These are phyloP conservation scores for Maconellicoccus hirsutus DNA, from an alignment of 1,140 invertebrate species.

Conservation along the genomic window DNA sequence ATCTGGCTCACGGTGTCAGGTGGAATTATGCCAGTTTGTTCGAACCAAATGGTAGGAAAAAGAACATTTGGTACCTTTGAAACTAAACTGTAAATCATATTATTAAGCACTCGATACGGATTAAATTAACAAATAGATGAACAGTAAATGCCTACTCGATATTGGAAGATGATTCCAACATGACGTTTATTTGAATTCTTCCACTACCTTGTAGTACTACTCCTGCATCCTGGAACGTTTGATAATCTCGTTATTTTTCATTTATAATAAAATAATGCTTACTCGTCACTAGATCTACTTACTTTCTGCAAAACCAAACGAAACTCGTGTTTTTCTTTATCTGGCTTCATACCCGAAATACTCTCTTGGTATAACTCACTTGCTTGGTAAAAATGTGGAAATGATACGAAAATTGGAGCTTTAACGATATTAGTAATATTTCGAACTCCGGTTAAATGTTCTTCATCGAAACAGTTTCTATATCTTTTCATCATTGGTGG, in stretches of 20 bases:
- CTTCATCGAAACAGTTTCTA: background rate
- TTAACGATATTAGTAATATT: slow-evolving; percentile 5
- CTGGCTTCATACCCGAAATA: slow-evolving; percentile 46
- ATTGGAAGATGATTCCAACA: slow-evolving; percentile 14
- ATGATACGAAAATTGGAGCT: slow-evolving; percentile 51
- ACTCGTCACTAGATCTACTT: slow-evolving; percentile 23
- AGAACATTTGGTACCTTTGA: background rate
- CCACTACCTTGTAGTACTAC: slow-evolving; percentile 8
- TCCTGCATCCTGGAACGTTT: background rate
- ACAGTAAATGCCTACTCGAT: background rate
- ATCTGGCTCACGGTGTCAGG: background rate
- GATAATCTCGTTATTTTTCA: no score
- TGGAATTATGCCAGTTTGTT: background rate
- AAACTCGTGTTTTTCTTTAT: slow-evolving; percentile 44
- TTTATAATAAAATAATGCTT: no score
- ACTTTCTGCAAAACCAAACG: slow-evolving; percentile 51
- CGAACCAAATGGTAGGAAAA: slow-evolving; percentile 1
- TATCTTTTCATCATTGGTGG: background rate
- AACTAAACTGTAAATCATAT: background rate
- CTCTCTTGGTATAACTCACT: slow-evolving; percentile 43
- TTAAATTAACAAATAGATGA: background rate
- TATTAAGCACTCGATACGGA: background rate
- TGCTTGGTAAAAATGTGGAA: slow-evolving; percentile 58
- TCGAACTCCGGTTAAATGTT: slow-evolving; percentile 17
- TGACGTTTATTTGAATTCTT: slow-evolving; percentile 22